These are phyloP conservation scores for Drosophila trichaetosa DNA, from an alignment of 2,888 invertebrate species.

Conservation along the genomic window DNA sequence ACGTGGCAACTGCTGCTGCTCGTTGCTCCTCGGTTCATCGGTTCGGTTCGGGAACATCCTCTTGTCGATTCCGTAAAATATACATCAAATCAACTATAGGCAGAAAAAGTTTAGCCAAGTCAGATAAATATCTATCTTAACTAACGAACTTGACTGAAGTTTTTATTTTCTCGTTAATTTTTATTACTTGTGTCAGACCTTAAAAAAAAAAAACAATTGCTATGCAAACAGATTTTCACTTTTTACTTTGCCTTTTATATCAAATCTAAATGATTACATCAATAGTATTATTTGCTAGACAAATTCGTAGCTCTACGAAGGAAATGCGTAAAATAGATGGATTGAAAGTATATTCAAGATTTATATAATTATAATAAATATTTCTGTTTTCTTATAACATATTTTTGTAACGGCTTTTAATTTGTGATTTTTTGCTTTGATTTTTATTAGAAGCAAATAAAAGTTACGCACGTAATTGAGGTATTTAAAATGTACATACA, in stretches of 20 bases:
- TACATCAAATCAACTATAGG: neutral
- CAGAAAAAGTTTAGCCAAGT: no score
- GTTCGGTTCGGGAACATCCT: neutral
- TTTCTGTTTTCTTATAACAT: neutral
- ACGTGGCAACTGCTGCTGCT: conserved; percentile 5
- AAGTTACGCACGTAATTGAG: neutral
- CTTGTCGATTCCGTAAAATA: neutral
- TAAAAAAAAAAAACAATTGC: neutral
- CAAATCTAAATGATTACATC: neutral
- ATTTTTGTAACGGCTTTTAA: neutral
- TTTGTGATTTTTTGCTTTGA: no score
- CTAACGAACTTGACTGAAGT: neutral
- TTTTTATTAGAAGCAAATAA: neutral
- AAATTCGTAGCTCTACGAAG: neutral
- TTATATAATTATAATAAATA: neutral
- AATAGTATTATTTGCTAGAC: neutral
- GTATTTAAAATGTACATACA: neutral
- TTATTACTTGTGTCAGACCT: neutral
- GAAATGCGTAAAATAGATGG: neutral
- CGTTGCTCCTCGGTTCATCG: neutral
- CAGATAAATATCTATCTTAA: neutral
- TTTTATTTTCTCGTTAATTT: neutral
- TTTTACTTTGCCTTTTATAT: conserved; percentile 1
- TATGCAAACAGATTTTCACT: neutral
- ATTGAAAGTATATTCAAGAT: neutral